Conservation (phyloP, 2,113 vertebrate genomes). For the Chrysemys picta region DNA sequence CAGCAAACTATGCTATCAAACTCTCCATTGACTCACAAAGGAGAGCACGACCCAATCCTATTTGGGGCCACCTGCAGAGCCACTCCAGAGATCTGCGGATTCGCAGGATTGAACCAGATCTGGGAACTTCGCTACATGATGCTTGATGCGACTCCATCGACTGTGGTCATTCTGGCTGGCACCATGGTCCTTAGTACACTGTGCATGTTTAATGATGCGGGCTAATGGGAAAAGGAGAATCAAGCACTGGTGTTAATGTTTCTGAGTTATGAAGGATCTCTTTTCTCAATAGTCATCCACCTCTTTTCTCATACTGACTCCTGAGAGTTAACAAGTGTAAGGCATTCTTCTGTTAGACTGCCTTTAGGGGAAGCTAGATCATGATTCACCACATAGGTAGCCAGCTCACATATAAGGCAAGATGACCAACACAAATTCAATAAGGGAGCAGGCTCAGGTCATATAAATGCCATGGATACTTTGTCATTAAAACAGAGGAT, state of each 20-base stretch:
- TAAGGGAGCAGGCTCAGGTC: background rate
- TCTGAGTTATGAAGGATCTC: background rate
- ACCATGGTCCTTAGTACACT: background rate
- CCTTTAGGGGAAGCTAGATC: conserved; percentile 11
- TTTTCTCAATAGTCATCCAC: background rate
- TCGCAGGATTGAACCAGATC: background rate
- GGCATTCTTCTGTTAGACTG: background rate
- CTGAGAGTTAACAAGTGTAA: background rate
- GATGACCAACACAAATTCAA: conserved; percentile 5
- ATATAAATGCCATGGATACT: conserved; percentile 25
- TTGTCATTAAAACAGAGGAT: background rate
- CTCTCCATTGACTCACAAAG: background rate
- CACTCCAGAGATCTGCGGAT: background rate
- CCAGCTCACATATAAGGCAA: conserved; percentile 27
- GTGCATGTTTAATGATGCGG: background rate
- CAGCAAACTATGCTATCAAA: background rate
- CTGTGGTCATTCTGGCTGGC: background rate
- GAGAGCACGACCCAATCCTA: background rate
- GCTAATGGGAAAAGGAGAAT: background rate
- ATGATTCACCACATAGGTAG: conserved; percentile 33
- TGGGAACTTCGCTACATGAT: background rate
- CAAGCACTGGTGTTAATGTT: background rate
- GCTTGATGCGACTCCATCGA: background rate
- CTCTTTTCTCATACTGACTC: background rate
- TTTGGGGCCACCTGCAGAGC: background rate